These are phyloP conservation scores for Rapana venosa DNA, from an alignment of 2,888 invertebrate species.

Conservation along the genomic window DNA sequence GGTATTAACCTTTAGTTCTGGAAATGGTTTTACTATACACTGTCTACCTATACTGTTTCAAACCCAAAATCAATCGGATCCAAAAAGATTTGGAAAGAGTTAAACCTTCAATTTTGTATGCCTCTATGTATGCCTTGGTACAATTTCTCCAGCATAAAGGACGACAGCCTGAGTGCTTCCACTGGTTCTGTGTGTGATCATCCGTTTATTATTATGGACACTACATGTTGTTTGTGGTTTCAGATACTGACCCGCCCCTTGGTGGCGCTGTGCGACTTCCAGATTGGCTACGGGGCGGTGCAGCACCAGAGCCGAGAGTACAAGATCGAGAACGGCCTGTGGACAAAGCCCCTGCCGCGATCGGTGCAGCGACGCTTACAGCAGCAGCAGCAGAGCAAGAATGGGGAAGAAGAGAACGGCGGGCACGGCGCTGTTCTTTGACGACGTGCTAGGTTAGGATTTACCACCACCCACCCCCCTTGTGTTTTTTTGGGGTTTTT, in stretches of 20 bases:
- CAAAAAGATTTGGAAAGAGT: too few species aligned
- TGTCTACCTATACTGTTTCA: too few species aligned
- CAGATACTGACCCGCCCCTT: conserved; percentile 86
- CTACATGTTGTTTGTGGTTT: conserved; percentile 35
- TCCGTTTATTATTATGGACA: neutral
- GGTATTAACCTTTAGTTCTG: too few species aligned
- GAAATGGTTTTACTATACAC: too few species aligned
- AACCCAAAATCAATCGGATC: too few species aligned
- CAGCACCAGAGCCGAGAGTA: conserved; percentile 95
- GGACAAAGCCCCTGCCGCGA: conserved; percentile 68
- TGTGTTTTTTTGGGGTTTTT: neutral
- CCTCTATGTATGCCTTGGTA: too few species aligned
- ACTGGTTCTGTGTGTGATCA: neutral
- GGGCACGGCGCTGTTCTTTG: neutral
- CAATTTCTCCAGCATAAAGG: too few species aligned
- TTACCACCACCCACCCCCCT: neutral
- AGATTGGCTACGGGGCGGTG: conserved; percentile 93
- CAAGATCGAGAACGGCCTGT: conserved; percentile 82
- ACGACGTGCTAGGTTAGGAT: neutral
- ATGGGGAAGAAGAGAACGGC: neutral
- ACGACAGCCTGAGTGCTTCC: too few species aligned
- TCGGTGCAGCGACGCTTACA: conserved; percentile 57
- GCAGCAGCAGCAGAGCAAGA: conserved; percentile 46
- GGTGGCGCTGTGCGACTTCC: conserved; percentile 90
- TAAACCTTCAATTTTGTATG: too few species aligned